Percentiles rank a stretch among this genome's conserved stretches.
These are phyloP conservation scores for Darevskia mixta DNA, from an alignment of 2,797 vertebrate species.

Conservation along the genomic window DNA sequence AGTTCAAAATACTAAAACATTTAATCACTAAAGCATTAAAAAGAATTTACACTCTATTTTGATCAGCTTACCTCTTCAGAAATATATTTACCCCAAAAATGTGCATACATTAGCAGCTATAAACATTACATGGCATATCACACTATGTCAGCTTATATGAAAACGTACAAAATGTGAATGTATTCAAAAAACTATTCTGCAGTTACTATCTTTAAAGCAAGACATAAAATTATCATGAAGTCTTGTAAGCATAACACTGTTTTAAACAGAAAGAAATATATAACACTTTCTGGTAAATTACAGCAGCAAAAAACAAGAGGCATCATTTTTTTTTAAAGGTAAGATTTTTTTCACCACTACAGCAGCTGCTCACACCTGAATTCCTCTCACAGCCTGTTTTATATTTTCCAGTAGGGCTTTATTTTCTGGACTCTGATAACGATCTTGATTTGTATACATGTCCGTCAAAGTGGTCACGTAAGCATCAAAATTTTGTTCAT, in stretches of 20 bases:
- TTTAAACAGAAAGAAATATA: slow-evolving; percentile 90
- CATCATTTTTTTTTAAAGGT: slow-evolving; percentile 78
- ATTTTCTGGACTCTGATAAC: slow-evolving; percentile 99
- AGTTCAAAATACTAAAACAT: slow-evolving; percentile 90
- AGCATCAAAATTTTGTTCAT: slow-evolving; percentile 99
- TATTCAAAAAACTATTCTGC: slow-evolving; percentile 96
- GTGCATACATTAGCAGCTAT: slow-evolving; percentile 97
- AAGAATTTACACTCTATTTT: slow-evolving; percentile 88
- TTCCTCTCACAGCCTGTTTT: slow-evolving; percentile 99
- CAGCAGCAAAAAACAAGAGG: slow-evolving; percentile 89
- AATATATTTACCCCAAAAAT: slow-evolving; percentile 96
- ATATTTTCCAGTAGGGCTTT: slow-evolving; percentile 99
- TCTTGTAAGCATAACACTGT: slow-evolving; percentile 90
- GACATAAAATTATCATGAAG: slow-evolving; percentile 90
- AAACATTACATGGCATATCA: slow-evolving; percentile 92
- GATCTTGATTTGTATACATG: slow-evolving; percentile 98
- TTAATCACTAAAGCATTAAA: slow-evolving; percentile 91
- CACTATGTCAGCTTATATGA: slow-evolving; percentile 98
- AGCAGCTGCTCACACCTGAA: slow-evolving; percentile 93
- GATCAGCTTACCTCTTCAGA: slow-evolving; percentile 94
- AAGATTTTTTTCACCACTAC: slow-evolving; percentile 79
- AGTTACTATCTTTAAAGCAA: slow-evolving; percentile 91
- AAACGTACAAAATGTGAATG: slow-evolving; percentile 99
- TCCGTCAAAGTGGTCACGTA: slow-evolving; percentile 99
- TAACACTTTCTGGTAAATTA: slow-evolving; percentile 92